A percentile compares a stretch with the other conserved stretches of the same genome.
phyloP scores from a whole-genome alignment of 37 sponge, comb jelly and placozoan genomes.

The Geodia barretti region DNA sequence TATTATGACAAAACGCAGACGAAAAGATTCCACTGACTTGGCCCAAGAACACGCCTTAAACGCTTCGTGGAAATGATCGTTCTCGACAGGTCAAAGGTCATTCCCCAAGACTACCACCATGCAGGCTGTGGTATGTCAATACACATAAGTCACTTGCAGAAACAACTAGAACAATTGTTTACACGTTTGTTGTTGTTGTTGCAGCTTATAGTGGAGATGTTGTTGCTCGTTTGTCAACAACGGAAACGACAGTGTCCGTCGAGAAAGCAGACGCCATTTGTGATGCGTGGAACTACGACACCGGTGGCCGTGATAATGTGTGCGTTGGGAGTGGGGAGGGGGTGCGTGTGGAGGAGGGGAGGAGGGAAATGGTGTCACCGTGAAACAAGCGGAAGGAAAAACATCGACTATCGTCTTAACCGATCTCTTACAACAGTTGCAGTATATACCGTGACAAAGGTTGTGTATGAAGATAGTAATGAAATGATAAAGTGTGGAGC shows the following conservation, averaged over 20 bases:
- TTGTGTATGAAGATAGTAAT: too few relatives aligned
- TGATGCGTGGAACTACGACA: conserved; percentile 35
- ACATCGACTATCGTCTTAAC: background rate
- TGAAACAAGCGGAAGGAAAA: too few relatives aligned
- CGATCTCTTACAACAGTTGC: background rate
- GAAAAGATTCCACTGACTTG: background rate
- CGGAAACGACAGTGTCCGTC: conserved; percentile 2
- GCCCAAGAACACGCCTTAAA: background rate
- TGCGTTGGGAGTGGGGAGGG: too few relatives aligned
- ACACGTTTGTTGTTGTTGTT: background rate
- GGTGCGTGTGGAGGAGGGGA: too few relatives aligned
- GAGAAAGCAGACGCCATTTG: conserved; percentile 31
- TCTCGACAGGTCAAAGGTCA: background rate
- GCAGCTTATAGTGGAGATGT: conserved; percentile 18
- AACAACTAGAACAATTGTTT: background rate
- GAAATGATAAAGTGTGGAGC: too few relatives aligned
- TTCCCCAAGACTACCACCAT: background rate
- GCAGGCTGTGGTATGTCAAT: background rate
- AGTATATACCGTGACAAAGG: too few relatives aligned
- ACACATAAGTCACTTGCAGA: background rate
- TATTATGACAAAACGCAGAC: too few relatives aligned
- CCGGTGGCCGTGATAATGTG: conserved; percentile 31
- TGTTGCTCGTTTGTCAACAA: conserved; percentile 11
- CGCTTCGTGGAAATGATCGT: background rate
- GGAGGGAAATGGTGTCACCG: too few relatives aligned